Percentiles rank a stretch among this genome's conserved stretches.
phyloP scores from a whole-genome alignment of 2,797 vertebrate species.

The Karalla daura region DNA sequence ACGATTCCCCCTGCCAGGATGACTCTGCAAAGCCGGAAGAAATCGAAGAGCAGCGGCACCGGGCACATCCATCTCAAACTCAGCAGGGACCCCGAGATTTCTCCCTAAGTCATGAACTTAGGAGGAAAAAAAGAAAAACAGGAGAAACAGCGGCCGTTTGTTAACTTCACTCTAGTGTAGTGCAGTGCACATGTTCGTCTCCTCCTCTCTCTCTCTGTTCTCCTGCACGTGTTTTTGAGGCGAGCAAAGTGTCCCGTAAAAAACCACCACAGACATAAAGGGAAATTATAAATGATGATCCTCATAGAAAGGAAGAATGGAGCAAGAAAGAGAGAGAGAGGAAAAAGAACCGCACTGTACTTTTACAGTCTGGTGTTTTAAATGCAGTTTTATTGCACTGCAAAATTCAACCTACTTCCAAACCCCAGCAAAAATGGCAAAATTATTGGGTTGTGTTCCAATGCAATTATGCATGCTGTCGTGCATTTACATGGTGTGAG shows the following conservation, averaged over 20 bases:
- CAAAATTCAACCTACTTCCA: conserved; percentile 52
- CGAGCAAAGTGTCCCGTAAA: not conserved
- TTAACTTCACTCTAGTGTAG: conserved; percentile 63
- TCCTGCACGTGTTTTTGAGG: conserved; percentile 5
- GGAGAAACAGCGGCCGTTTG: conserved; percentile 51
- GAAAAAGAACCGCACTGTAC: not conserved
- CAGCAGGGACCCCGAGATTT: conserved; percentile 65
- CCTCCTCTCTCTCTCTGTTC: not conserved
- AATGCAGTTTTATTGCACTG: conserved; percentile 24
- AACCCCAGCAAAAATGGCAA: conserved; percentile 49
- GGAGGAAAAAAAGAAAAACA: conserved; percentile 43
- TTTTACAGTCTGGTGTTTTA: conserved; percentile 1
- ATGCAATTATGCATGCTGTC: conserved; percentile 73
- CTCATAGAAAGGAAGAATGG: no score
- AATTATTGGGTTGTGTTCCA: conserved; percentile 70
- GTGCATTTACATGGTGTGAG: conserved; percentile 60
- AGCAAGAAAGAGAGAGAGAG: no score
- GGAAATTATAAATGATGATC: not conserved
- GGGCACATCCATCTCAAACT: conserved; percentile 67
- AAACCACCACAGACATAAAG: conserved; percentile 9
- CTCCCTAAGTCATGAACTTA: conserved; percentile 57
- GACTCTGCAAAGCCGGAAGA: conserved; percentile 75
- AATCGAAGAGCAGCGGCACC: conserved; percentile 55
- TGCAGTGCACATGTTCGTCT: conserved; percentile 55
- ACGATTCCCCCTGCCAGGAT: conserved; percentile 60